These are phyloP conservation scores for Andrena haemorrhoa DNA, from an alignment of 2,888 invertebrate species.

Conservation along the genomic window DNA sequence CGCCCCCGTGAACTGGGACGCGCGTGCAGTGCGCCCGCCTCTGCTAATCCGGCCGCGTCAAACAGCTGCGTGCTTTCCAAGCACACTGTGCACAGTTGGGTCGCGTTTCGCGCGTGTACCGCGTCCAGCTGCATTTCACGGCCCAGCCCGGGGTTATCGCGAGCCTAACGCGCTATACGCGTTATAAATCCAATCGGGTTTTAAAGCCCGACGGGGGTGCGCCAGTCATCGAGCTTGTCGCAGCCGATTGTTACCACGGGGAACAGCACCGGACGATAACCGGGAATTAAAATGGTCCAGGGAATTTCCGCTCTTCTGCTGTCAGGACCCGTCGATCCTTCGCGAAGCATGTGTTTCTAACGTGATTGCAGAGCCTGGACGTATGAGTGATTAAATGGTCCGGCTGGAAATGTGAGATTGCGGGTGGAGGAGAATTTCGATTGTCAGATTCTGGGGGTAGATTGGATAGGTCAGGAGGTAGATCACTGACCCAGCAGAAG, in stretches of 20 bases:
- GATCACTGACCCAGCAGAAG: too few species aligned
- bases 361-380: neutral
- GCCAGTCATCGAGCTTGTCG: neutral
- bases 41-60: conserved; percentile 65
- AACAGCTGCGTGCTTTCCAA: conserved; percentile 56
- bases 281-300: conserved; percentile 36
- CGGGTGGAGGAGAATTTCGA: too few species aligned
- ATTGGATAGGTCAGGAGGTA: too few species aligned
- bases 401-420: too few species aligned
- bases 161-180: conserved; percentile 32
- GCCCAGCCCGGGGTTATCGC: conserved; percentile 35
- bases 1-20: conserved; percentile 44
- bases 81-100: conserved; percentile 40
- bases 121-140: neutral
- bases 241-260: conserved; percentile 43
- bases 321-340: conserved; percentile 18
- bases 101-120: neutral
- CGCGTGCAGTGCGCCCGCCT: conserved; percentile 44
- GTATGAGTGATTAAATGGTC: too few species aligned
- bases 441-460: too few species aligned
- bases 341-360: neutral
- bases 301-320: conserved; percentile 18
- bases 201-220: conserved; percentile 50
- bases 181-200: conserved; percentile 67
- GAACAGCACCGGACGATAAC: conserved; percentile 56